Base-by-base conservation (phyloP, 2,113 vertebrate species). In the Tor tambroides region DNA sequence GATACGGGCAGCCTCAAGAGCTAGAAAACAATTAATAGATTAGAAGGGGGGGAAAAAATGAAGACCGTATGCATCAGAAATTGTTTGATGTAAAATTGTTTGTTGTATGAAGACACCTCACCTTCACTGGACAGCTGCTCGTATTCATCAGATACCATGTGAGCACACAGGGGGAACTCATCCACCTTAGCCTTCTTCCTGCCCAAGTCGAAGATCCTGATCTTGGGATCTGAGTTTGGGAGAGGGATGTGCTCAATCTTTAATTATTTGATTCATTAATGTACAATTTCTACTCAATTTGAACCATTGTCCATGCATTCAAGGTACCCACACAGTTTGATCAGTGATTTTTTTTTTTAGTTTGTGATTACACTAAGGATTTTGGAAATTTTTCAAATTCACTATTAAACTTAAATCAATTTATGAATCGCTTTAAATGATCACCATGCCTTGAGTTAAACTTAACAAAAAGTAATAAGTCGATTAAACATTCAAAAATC, bases 111-210 rank as follows among this genome's bases (percentile, higher is more conserved):
- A 98, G 19, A 26, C 1, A 4, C 59, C 93, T 89, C 87, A 98
- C 97, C 97, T 95, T 98, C 97, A 2, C 97, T 98, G 43, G 97
- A 98, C 30, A 98, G 95, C 92, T 98, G 97, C 90, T 98, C 97
- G 6, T 97, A 98, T 75, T 98, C 97, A 89, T 98, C 97, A 0
- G 97, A 98, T 74, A 98, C 97, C 97, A 98, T 98, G 94, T 98
- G 97, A 71, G 96, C 97, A 35, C 97, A 98, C 14, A 98, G 93
- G 0, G 97, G 97, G 87, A 98, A 98, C 92, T 97, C 97, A 83
- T 98, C 97, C 76, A 98, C 97, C 92, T 97, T 97, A 2, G 97
- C 97, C 91, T 97, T 98, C 93, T 98, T 98, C 77, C 97, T 96
- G 21, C 97, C 97, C 94, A 98, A 90, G 85, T 98, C 97, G 5